phyloP scores from a whole-genome alignment of 2,888 invertebrate species.

The Acrocera orbiculus region DNA sequence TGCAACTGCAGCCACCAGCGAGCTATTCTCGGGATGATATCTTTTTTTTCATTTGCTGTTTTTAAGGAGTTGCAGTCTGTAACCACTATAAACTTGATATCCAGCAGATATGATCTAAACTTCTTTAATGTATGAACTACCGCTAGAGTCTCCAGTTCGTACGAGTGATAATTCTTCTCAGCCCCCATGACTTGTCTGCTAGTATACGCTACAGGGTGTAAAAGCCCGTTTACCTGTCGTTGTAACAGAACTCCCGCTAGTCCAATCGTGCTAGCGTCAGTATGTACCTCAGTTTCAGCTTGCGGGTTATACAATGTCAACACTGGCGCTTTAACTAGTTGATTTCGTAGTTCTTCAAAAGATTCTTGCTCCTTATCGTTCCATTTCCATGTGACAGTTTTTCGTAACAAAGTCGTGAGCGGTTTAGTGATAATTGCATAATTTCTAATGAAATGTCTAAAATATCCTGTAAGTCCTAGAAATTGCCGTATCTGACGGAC shows the following conservation, averaged over 20 bases:
- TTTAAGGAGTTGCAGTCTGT: slow-evolving; percentile 16
- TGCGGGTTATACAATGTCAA: slow-evolving; percentile 11
- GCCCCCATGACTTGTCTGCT: slow-evolving; percentile 14
- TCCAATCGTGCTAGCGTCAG: slow-evolving; percentile 14
- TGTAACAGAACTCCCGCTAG: slow-evolving; percentile 14
- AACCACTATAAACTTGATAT: slow-evolving; percentile 8
- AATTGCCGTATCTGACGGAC: slow-evolving; percentile 16
- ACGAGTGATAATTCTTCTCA: slow-evolving; percentile 17
- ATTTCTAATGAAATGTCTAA: slow-evolving; percentile 15
- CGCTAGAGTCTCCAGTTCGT: neutral
- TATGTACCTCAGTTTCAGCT: slow-evolving; percentile 13
- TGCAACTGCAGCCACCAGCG: no score
- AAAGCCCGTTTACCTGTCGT: slow-evolving; percentile 7
- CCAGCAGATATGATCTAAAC: slow-evolving; percentile 4
- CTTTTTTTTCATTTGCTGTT: slow-evolving; percentile 10
- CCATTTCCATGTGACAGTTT: slow-evolving; percentile 6
- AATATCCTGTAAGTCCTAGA: no score
- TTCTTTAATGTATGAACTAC: slow-evolving; percentile 2
- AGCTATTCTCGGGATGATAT: no score
- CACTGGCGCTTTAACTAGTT: slow-evolving; percentile 10
- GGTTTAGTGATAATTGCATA: slow-evolving; percentile 12
- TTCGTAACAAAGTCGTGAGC: slow-evolving; percentile 9
- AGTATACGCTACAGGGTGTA: slow-evolving; percentile 15
- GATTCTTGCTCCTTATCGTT: neutral
- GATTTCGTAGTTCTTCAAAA: neutral